Evolutionary conservation across 2,888 invertebrate species (phyloP), one percentile per base, ranked within the genome.

Genomic region (Trilocha varians): DNA sequence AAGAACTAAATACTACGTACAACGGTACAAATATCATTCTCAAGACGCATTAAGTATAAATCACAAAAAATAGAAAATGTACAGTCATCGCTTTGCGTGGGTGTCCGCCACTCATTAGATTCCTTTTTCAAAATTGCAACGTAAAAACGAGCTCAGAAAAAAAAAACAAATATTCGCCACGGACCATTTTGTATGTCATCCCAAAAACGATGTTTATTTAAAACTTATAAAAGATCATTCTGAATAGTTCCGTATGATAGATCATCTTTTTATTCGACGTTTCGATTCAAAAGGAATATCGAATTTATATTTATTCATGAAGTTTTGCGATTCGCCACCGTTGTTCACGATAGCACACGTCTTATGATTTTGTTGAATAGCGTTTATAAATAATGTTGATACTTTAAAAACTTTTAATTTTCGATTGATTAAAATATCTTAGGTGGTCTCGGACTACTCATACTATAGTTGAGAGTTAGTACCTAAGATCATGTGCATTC

Each of bases 141-240:
- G 51, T 25, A 25, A 25, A 25, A 25, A 25, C 25, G 6, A 25
- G 1, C 11, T 9, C 25, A 5, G 25, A 5, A 25, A 25, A 49
- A 64, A 67, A 70, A 71, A 71, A 70, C 57, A 49, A 43, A 45
- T 62, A 72, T 75, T 78, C 65, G 71, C 62, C 62, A 65, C 74
- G 72, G 72, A 59, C 73, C 70, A 72, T 83, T 79, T 78, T 76
- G 76, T 73, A 71, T 60, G 72, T 77, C 74, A 73, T 75, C 65
- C 73, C 72, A 69, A 77, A 79, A 80, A 76, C 65, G 70, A 78
- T 83, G 82, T 84, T 83, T 83, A 84, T 84, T 84, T 84, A 84
- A 78, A 78, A 65, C 69, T 67, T 78, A 76, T 82, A 78, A 79
- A 83, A 78, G 77, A 73, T 52, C 65, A 62, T 43, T 50, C 63